A percentile compares a stretch with the other conserved stretches of the same genome.
These are phyloP conservation scores for Drosophila greeni DNA, from an alignment of 2,888 invertebrate genomes.

Conservation along the genomic window DNA sequence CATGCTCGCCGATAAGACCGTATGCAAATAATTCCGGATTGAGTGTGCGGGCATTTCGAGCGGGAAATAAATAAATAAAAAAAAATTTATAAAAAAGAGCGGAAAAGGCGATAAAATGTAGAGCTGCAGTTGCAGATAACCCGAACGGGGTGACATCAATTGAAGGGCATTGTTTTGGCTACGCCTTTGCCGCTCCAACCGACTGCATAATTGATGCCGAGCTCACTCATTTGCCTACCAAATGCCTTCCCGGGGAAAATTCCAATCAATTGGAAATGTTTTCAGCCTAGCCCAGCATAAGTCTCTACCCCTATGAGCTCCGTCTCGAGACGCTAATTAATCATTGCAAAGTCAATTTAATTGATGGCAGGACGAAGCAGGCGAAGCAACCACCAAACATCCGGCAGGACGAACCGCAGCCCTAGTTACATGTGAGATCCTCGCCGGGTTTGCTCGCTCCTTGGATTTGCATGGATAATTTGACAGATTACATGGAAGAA, in stretches of 20 bases:
- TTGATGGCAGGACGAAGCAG: conserved; percentile 55
- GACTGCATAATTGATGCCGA: conserved; percentile 64
- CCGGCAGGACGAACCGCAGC: conserved; percentile 50
- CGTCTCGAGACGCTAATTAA: conserved; percentile 68
- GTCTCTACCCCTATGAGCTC: conserved; percentile 19
- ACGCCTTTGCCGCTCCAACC: conserved; percentile 22
- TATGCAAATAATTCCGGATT: conserved; percentile 14
- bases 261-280: conserved; percentile 71
- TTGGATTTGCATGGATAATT: conserved; percentile 74
- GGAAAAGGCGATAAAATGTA: conserved; percentile 26
- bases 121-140: conserved; percentile 30
- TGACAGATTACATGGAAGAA: conserved; percentile 69
- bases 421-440: conserved; percentile 55
- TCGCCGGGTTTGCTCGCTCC: conserved; percentile 4
- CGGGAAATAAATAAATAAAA: conserved; percentile 4
- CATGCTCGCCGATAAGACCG: conserved; percentile 18
- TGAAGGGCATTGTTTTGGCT: conserved; percentile 31
- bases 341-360: conserved; percentile 70
- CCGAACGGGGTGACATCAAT: conserved; percentile 31
- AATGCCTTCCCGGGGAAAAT: conserved; percentile 35
- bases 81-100: neutral
- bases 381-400: conserved; percentile 44
- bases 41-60: conserved; percentile 18
- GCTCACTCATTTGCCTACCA: conserved; percentile 47
- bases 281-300: conserved; percentile 32